Evolutionary conservation across 2,797 vertebrate genomes (phyloP).

Genomic region (Enteromius trimaculatus): DNA sequence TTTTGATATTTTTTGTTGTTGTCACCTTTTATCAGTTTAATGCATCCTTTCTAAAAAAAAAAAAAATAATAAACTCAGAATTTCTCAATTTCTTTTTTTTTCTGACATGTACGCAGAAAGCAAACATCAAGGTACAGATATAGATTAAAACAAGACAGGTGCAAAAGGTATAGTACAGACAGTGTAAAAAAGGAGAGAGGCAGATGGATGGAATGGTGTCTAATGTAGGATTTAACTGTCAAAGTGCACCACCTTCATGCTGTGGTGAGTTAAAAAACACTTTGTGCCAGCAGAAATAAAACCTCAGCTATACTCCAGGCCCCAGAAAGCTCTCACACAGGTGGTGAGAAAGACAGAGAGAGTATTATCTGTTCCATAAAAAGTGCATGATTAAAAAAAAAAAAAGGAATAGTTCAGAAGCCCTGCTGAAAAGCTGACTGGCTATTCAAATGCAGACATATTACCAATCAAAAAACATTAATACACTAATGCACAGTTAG

Average conservation of each 20-base stretch:
- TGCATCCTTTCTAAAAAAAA: no score
- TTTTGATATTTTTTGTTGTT: no score
- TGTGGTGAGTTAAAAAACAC: constrained; percentile 41
- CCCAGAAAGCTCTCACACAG: constrained; percentile 40
- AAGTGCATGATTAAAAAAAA: constrained; percentile 22
- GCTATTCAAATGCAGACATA: neutral
- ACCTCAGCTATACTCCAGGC: constrained; percentile 38
- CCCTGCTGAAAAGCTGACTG: constrained; percentile 19
- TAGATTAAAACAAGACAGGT: constrained; percentile 23
- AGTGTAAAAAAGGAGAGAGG: constrained; percentile 25
- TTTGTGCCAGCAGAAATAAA: constrained; percentile 49
- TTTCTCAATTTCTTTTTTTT: neutral
- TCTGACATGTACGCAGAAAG: neutral
- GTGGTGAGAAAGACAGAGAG: constrained; percentile 21
- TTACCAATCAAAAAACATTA: neutral
- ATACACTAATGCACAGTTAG: neutral
- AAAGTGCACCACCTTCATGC: constrained; percentile 38
- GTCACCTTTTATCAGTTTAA: no score
- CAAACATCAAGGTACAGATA: constrained; percentile 17
- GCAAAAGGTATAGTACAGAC: neutral
- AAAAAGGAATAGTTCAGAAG: constrained; percentile 7
- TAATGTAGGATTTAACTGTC: constrained; percentile 50
- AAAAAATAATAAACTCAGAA: no score
- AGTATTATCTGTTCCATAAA: constrained; percentile 3
- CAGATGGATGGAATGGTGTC: constrained; percentile 6